Evolutionary conservation across 2,797 vertebrate genomes (phyloP), one percentile per base, ranked within the genome.

Genomic region (Pseudomugil gertrudae): DNA sequence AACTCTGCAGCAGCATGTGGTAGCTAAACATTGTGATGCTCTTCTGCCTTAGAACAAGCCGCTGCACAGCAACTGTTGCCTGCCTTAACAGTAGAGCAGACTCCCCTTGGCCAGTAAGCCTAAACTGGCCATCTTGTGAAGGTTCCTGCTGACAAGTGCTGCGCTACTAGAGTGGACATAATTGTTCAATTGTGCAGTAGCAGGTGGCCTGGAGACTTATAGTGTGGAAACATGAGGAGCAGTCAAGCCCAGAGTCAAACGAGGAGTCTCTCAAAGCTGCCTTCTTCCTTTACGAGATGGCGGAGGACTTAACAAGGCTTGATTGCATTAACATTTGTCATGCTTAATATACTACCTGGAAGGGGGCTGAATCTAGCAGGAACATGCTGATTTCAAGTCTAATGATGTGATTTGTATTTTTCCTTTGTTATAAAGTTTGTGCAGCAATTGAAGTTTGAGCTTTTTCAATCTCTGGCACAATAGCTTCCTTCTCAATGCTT

Each of bases 311-410:
- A 91, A 89, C 88, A 78, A 84, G 83, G 81, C 86, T 83, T 93
- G 93, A 93, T 93, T 94, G 91, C 92, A 93, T 93, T 94, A 92
- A 90, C 90, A 93, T 92, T 90, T 91, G 84, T 84, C 85, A 72
- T 84, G 84, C 87, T 88, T 80, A 82, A 89, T 87, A 86, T 68
- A 84, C 78, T 79, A 74, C 74, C 77, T 84, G 69, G 68, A 88
- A 84, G 79, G 40, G 40, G 79, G 81, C 69, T 76, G 80, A 79
- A 85, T 90, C 57, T 67, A 78, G 82, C 76, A 68, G 80, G 72
- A 81, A 82, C 80, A 86, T 83, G 76, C 86, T 90, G 90, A 93
- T 90, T 92, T 87, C 84, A 81, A 81, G 75, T 86, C 72, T 68
- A 81, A 86, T 80, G 64, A 82, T 77, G 81, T 79, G 76, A 79